Evolutionary conservation across 2,797 vertebrate genomes (phyloP).

Genomic region (Pyrocephalus nanus): DNA sequence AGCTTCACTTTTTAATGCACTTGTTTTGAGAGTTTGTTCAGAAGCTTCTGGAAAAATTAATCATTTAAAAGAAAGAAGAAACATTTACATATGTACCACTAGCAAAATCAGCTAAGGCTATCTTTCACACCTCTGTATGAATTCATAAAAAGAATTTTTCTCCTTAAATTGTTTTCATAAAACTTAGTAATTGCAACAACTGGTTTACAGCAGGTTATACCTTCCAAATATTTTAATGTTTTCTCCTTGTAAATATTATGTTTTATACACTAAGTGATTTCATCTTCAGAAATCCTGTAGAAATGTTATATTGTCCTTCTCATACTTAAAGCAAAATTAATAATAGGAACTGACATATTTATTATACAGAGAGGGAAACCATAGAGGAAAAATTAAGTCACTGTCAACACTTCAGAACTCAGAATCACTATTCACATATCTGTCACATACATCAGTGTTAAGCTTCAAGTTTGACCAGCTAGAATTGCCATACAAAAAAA

Average conservation of each 20-base stretch:
- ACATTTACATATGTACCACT: background rate
- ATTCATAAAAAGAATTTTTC: background rate
- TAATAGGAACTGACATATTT: background rate
- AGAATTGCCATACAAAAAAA: background rate
- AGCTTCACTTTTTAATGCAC: background rate
- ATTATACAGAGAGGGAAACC: background rate
- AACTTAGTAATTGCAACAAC: background rate
- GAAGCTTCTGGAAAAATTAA: slow-evolving; percentile 28
- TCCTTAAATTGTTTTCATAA: background rate
- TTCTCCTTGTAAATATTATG: background rate
- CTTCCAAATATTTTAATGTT: background rate
- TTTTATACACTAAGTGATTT: background rate
- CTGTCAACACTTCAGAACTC: background rate
- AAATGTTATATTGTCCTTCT: background rate
- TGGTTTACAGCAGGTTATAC: background rate
- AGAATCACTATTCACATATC: background rate
- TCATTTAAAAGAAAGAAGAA: background rate
- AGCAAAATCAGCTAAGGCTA: background rate
- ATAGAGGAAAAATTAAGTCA: background rate
- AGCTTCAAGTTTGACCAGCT: background rate
- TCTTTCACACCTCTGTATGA: background rate
- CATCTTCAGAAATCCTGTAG: background rate
- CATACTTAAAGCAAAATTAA: slow-evolving; percentile 3
- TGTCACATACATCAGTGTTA: background rate
- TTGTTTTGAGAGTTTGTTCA: slow-evolving; percentile 5